Conservation (phyloP, 1,140 invertebrate genomes). For the Philotrypesis tridentata region DNA sequence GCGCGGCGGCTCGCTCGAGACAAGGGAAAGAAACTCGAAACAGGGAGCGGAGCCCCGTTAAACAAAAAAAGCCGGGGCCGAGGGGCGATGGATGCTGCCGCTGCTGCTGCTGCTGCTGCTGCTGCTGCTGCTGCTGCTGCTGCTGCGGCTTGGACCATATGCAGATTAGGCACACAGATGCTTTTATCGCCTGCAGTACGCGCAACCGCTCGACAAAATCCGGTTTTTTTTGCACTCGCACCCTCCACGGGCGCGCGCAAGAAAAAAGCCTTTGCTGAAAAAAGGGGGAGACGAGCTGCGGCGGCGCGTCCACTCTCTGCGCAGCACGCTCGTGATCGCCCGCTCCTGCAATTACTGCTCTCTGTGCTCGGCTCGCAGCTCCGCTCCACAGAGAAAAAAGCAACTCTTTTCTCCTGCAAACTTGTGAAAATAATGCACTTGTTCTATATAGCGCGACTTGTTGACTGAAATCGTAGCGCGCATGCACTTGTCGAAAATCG, state of each 20-base stretch:
- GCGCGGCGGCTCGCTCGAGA: neutral
- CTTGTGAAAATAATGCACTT: neutral
- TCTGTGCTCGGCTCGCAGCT: too few species aligned
- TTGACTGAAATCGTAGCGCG: neutral
- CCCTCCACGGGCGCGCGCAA: neutral
- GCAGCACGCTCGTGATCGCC: neutral
- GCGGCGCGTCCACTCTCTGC: constrained; percentile 13
- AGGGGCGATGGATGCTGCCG: constrained; percentile 56
- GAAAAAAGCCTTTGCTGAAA: constrained; percentile 2
- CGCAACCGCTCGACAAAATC: constrained; percentile 63
- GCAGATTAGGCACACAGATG: constrained; percentile 71
- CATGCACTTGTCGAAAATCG: neutral
- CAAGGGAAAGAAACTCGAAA: constrained; percentile 21
- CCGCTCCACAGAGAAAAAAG: too few species aligned
- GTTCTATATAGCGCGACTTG: neutral
- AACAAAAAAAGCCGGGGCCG: constrained; percentile 60
- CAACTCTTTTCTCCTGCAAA: neutral
- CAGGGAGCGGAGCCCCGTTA: constrained; percentile 51
- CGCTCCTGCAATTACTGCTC: constrained; percentile 23
- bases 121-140: too few species aligned
- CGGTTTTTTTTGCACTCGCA: constrained; percentile 64
- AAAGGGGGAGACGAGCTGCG: neutral
- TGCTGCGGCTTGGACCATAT: constrained; percentile 67
- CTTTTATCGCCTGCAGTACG: constrained; percentile 54
- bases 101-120: too few species aligned